Base-by-base conservation (phyloP, 2,113 vertebrate genomes). In the Pelusios castaneus region DNA sequence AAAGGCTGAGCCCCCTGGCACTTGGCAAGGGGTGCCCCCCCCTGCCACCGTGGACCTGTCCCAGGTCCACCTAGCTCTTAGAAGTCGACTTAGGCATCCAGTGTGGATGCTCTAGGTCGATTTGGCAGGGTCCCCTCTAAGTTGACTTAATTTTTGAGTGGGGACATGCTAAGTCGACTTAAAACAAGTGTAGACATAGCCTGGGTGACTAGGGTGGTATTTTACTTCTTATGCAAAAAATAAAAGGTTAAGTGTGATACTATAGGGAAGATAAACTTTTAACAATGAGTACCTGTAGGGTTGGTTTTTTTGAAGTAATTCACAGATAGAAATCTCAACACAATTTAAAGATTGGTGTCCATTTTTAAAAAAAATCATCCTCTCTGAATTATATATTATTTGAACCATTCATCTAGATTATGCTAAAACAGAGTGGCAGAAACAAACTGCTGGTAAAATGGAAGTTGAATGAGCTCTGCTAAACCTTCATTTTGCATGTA, bases 351-450 rank as follows among this genome's bases (percentile, higher is more conserved):
- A 8, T 2, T 45, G 4, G 4, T 43, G 2, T 47, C 6, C 1
- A 6, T 43, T 67, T 47, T 67, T 24, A 43, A 84, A 67, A 45
- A 76, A 47, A 82, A 45, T 14, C 49, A 52, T 81, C 3, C 10
- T 27, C n/a, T 79, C 85, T 60, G 58, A 93, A 84, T 6, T 0
- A 0, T 21, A 91, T 43, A 8, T 89, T 90, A 84, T 80, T 87
- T 95, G 87, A 93, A 82, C 22, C 16, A 89, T 96, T 93, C 91
- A 78, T 86, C 63, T 89, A 52, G 51, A 52, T 52, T 88, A 88
- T 80, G 31, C 21, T 88, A 83, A 87, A 29, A n/a, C 43, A 75
- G 56, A 82, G 76, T 43, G 67, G 24, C 34, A 63, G 84, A 90
- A 96, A 86, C 52, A 87, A 94, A 77, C 47, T 91, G 43, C 55